Base-by-base conservation (phyloP, 2,113 vertebrate species). In the Laterallus jamaicensis region DNA sequence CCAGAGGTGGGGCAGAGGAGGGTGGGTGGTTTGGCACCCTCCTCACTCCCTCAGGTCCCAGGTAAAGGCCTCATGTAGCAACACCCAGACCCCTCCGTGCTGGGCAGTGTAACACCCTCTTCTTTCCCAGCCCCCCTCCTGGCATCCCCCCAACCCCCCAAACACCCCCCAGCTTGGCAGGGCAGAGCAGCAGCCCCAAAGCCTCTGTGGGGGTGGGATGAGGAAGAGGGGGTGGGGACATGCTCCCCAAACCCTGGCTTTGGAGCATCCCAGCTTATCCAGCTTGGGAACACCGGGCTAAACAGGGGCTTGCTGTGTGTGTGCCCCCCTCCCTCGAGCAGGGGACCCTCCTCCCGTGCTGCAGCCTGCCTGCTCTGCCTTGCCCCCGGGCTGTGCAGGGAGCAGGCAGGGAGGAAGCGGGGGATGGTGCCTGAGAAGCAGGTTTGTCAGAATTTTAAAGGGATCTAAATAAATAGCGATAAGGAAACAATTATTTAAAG, bases 401-500 rank as follows among this genome's bases (percentile, higher is more conserved):
- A 81, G 73, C 75, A 35, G 86, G 81, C 56, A 44, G 93, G 92
- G 76, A 94, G 96, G 90, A 63, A 90, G 73, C 68, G 2, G 92
- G 60, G 52, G 71, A 64, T 8, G n/a, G 71, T 93, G 95, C 95
- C 86, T 88, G 95, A 94, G 95, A 76, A 97, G 88, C 95, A 96
- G 96, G 95, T 97, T 97, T 96, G 93, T 94, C 96, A 60, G 92
- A 96, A 88, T 95, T 92, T 96, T 95, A 96, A 96, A 95, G 86
- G 86, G 92, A 92, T 97, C 90, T 95, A 54, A 93, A 95, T 86
- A 86, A 96, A 95, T 90, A 95, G 73, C 1, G 88, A 96, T 96
- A 97, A 96, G 96, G 95, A 96, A 97, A 94, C 88, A 84, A 96
- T 97, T 96, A 97, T 95, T 97, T 96, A 84, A 93, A 96, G 96